Evolutionary conservation across 2,888 invertebrate species (phyloP), one percentile per base, ranked within the genome.

Genomic region (Prosapia bicincta): DNA sequence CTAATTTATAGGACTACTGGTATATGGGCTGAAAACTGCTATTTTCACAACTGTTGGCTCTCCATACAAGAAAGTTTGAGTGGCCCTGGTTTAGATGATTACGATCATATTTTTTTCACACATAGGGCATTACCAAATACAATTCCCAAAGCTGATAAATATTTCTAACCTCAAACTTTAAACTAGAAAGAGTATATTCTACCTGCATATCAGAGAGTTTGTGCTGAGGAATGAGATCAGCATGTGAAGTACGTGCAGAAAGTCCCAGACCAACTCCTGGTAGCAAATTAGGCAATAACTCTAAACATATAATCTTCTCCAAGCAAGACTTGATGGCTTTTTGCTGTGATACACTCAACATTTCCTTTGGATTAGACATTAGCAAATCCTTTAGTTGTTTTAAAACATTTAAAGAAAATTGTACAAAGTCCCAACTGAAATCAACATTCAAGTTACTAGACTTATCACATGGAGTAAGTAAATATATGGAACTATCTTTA

Each of bases 261-360:
- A 85, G 72, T 5, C 86, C 86, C 77, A 90, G 84, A 30, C 92
- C 92, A 67, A 92, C 85, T 0, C 91, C 92, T 30, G 90, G 89
- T 79, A 90, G 85, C 30, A 94, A 84, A 82, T 90, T 89, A 15
- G 90, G 89, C 77, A 89, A 86, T 76, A 94, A 86, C 68, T 93
- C 93, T 77, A 93, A 84, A 43, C 88, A 89, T 26, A 90, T 85
- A 66, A 91, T 83, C 78, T 92, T 85, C 83, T 92, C 89, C 79
- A 92, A 85, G 80, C 88, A 87, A 66, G 87, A 86, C 81, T 89
- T 87, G 5, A 94, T 82, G n/a, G 85, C 84, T 83, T 89, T 90
- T 81, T 90, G 90, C 83, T 93, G 88, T 80, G 88, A 88, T 0
- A 93, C 89, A 83, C 91, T 93, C 67, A 94, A 85, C 20, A 82